phyloP scores from a whole-genome alignment of 2,888 invertebrate genomes.

The Lacanobia oleracea region DNA sequence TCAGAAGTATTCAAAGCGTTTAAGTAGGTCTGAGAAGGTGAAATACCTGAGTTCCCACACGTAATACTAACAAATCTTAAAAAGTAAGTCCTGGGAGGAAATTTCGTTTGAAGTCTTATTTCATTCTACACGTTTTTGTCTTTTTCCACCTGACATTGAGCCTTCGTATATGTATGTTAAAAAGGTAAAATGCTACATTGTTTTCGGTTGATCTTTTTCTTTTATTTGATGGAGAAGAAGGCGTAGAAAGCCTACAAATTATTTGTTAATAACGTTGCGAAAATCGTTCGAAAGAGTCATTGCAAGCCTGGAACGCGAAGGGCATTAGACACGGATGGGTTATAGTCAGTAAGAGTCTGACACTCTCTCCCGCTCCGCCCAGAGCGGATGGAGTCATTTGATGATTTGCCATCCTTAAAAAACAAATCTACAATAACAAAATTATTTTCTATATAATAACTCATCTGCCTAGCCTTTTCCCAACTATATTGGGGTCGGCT shows the following conservation, averaged over 20 bases:
- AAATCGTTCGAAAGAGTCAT: no score
- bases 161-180: not conserved
- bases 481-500: no score
- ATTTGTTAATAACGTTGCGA: no score
- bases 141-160: not conserved
- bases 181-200: not conserved
- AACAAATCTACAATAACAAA: no score
- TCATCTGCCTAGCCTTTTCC: no score
- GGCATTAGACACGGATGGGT: no score
- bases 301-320: no score
- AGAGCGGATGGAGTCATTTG: no score
- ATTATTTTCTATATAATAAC: no score
- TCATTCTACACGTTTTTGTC: constrained; percentile 11
- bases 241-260: not conserved
- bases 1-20: constrained; percentile 5
- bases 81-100: constrained; percentile 30
- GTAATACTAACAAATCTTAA: constrained; percentile 54
- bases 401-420: no score
- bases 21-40: constrained; percentile 7
- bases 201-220: not conserved
- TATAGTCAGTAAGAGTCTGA: no score
- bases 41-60: constrained; percentile 37
- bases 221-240: not conserved
- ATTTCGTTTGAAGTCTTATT: constrained; percentile 41
- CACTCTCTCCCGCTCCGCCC: no score